These are phyloP conservation scores for Hermatobates lingyangjiaoensis DNA, from an alignment of 1,140 invertebrate genomes.

Conservation along the genomic window DNA sequence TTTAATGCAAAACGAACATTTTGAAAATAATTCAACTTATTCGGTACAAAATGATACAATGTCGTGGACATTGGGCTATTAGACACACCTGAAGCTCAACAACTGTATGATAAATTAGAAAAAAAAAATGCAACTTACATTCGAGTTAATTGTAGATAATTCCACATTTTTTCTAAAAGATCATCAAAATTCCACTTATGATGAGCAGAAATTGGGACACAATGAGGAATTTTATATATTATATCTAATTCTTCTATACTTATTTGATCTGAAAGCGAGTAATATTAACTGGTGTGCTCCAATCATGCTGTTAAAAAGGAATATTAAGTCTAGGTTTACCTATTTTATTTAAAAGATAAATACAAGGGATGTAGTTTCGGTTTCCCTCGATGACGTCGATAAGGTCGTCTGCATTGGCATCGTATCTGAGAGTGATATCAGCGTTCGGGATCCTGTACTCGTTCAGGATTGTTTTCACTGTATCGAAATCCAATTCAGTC, in stretches of 20 bases:
- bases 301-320: neutral
- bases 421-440: slow-evolving; percentile 82
- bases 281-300: slow-evolving; percentile 7
- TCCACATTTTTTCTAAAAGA: slow-evolving; percentile 97
- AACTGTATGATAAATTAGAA: no score
- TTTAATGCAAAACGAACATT: no score
- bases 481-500: slow-evolving; percentile 85
- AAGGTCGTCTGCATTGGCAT: slow-evolving; percentile 92
- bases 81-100: no score
- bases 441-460: slow-evolving; percentile 99
- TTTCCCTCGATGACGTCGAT: slow-evolving; percentile 99
- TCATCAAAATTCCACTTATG: slow-evolving; percentile 99
- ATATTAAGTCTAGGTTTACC: slow-evolving; percentile 29
- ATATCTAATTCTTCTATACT: slow-evolving; percentile 93
- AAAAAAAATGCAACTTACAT: slow-evolving; percentile 44
- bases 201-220: slow-evolving; percentile 97
- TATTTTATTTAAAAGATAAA: slow-evolving; percentile 98
- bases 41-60: no score
- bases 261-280: slow-evolving; percentile 54
- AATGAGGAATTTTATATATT: slow-evolving; percentile 98
- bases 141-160: slow-evolving; percentile 84
- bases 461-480: slow-evolving; percentile 86
- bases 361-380: slow-evolving; percentile 92
- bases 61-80: no score
- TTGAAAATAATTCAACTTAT: no score